These are phyloP conservation scores for Epinephelus lanceolatus DNA, from an alignment of 2,113 vertebrate species.

Conservation along the genomic window DNA sequence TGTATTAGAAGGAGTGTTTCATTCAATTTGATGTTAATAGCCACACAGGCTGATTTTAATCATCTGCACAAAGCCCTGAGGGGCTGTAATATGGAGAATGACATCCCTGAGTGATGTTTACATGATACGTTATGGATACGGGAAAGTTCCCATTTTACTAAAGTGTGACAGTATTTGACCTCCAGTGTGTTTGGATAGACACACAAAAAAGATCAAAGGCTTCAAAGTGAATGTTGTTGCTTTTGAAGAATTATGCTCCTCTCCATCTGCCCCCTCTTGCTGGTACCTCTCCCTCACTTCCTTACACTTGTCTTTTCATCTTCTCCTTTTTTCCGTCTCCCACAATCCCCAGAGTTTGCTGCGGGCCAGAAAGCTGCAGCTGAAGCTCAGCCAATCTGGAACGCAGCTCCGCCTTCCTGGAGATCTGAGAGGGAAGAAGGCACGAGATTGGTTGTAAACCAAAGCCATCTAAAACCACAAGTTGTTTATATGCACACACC, in stretches of 20 bases:
- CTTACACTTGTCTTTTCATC: slow-evolving; percentile 90
- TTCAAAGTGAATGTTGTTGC: slow-evolving; percentile 79
- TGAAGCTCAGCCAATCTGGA: slow-evolving; percentile 88
- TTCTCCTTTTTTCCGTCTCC: slow-evolving; percentile 83
- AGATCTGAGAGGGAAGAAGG: slow-evolving; percentile 81
- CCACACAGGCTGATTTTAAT: slow-evolving; percentile 10
- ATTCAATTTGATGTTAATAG: slow-evolving; percentile 41
- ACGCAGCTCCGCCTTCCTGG: slow-evolving; percentile 87
- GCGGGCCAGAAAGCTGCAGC: slow-evolving; percentile 86
- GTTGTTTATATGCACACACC: slow-evolving; percentile 71
- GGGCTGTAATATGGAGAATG: slow-evolving; percentile 5
- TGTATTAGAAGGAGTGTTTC: neutral
- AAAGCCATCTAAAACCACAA: slow-evolving; percentile 65
- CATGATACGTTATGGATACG: slow-evolving; percentile 20
- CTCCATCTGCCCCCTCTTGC: slow-evolving; percentile 54
- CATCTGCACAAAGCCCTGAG: slow-evolving; percentile 1
- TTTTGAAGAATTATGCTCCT: slow-evolving; percentile 76
- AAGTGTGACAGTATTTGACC: slow-evolving; percentile 70
- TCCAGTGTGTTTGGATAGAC: slow-evolving; percentile 64
- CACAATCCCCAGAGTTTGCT: slow-evolving; percentile 84
- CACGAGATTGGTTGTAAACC: slow-evolving; percentile 74
- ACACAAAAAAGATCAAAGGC: slow-evolving; percentile 75
- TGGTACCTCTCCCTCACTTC: slow-evolving; percentile 73
- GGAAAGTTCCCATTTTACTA: slow-evolving; percentile 48
- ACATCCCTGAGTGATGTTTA: slow-evolving; percentile 59